phyloP scores from a whole-genome alignment of 2,113 vertebrate genomes.

The Ochotona curzoniae region DNA sequence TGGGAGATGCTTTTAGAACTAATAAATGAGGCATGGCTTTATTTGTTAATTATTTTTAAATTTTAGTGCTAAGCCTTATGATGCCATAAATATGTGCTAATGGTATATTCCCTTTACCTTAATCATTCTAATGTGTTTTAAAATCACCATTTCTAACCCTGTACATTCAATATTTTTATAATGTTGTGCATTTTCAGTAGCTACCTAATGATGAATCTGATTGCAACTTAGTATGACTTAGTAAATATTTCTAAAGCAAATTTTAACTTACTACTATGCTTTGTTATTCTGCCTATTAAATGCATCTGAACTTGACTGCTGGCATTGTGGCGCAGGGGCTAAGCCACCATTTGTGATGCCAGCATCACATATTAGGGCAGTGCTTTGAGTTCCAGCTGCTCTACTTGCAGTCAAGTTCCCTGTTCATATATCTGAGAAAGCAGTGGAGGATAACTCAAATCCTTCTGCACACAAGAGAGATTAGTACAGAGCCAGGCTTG shows the following conservation, averaged over 20 bases:
- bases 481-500: too few relatives aligned
- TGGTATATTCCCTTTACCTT: neutral
- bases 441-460: too few relatives aligned
- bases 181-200: slow-evolving; percentile 17
- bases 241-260: neutral
- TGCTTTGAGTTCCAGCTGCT: too few relatives aligned
- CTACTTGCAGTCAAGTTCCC: too few relatives aligned
- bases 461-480: too few relatives aligned
- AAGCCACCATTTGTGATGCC: too few relatives aligned
- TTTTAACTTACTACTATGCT: neutral
- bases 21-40: neutral
- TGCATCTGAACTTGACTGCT: neutral
- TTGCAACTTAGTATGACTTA: neutral
- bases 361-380: too few relatives aligned
- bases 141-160: neutral
- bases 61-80: neutral
- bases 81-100: neutral
- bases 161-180: neutral
- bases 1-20: neutral
- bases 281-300: slow-evolving; percentile 1
- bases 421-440: too few relatives aligned
- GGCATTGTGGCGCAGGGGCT: too few relatives aligned
- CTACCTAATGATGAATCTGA: neutral
- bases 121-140: neutral
- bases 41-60: neutral